Conservation (phyloP, 2,888 invertebrate species). For the Arctia plantaginis region DNA sequence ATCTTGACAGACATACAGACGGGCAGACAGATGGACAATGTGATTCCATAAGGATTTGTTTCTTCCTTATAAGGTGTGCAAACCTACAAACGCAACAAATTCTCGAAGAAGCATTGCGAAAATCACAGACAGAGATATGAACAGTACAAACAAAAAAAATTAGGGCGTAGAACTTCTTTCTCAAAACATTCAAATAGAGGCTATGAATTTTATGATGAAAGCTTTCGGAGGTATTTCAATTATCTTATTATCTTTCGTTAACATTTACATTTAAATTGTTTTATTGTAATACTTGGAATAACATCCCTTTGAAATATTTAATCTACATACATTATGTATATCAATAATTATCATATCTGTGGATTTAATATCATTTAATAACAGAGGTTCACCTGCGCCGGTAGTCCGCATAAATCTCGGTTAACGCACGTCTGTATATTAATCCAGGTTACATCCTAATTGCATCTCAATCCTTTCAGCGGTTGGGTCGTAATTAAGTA, state of each 20-base stretch:
- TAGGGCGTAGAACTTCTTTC: not conserved
- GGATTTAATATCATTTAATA: conserved; percentile 20
- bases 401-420: not conserved
- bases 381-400: not conserved
- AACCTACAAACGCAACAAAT: not conserved
- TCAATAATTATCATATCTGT: not conserved
- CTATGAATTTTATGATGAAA: conserved; percentile 11
- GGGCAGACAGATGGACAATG: not conserved
- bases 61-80: not conserved
- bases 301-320: not conserved
- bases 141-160: conserved; percentile 2
- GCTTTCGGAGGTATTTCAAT: conserved; percentile 3
- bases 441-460: not conserved
- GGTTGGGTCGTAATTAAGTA: not conserved
- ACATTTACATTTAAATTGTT: conserved; percentile 15
- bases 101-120: not conserved
- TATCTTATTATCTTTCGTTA: conserved; percentile 47
- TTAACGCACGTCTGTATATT: not conserved
- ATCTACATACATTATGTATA: not conserved
- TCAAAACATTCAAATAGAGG: not conserved
- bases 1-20: not conserved
- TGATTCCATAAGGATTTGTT: not conserved
- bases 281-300: not conserved
- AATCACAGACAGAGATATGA: not conserved
- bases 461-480: not conserved